Percentiles rank a stretch among this genome's conserved stretches.
Conservation (phyloP, 2,797 vertebrate genomes). For the Limnodromus scolopaceus region DNA sequence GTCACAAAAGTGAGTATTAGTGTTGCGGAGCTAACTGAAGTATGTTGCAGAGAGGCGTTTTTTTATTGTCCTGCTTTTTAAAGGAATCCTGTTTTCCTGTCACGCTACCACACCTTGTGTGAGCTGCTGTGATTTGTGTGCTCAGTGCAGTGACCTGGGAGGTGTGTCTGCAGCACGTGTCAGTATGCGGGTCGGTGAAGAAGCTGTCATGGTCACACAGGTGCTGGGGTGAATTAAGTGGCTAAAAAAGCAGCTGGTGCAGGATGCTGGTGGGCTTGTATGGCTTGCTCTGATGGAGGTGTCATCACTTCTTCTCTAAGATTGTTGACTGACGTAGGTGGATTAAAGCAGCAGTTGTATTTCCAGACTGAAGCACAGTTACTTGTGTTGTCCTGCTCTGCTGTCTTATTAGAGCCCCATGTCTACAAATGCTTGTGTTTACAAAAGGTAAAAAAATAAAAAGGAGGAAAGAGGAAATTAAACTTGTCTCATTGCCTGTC, state of each 20-base stretch:
- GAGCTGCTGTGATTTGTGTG: background rate
- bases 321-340: background rate
- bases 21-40: background rate
- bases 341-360: background rate
- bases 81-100: background rate
- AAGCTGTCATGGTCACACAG: accelerated
- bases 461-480: background rate
- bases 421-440: background rate
- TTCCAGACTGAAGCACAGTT: background rate
- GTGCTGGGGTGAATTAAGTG: background rate
- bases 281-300: background rate
- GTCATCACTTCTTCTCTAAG: background rate
- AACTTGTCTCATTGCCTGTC: background rate
- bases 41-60: background rate
- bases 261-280: background rate
- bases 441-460: background rate
- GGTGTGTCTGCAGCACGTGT: background rate
- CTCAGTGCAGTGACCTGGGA: background rate
- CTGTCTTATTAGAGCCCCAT: background rate
- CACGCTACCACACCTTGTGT: accelerated
- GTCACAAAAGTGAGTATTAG: background rate
- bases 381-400: background rate
- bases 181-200: accelerated
- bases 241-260: background rate
- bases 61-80: background rate